phyloP scores from a whole-genome alignment of 2,888 invertebrate species.

The Tipula helvola region DNA sequence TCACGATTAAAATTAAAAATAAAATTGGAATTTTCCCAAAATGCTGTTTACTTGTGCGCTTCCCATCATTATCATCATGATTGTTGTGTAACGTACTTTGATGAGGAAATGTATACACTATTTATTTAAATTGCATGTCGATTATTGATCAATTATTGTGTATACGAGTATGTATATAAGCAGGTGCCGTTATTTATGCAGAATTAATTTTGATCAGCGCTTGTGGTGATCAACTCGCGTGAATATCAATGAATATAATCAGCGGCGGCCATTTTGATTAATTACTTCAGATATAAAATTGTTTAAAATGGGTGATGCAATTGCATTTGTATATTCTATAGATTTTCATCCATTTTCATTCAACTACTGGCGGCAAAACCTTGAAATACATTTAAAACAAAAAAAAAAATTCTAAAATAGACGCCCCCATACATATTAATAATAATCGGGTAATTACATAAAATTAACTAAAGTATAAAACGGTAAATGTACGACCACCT shows the following conservation, averaged over 20 bases:
- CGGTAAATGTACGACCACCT: neutral
- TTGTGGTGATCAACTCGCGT: neutral
- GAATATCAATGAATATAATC: neutral
- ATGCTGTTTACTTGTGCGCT: neutral
- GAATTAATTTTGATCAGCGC: neutral
- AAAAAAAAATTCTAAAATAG: neutral
- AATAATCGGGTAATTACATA: neutral
- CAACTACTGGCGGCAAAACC: neutral
- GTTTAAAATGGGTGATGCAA: neutral
- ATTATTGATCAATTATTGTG: neutral
- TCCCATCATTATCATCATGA: neutral
- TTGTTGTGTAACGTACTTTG: neutral
- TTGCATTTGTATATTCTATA: neutral
- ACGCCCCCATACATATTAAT: neutral
- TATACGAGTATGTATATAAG: neutral
- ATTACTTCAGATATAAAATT: neutral
- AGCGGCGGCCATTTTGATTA: neutral
- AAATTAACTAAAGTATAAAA: neutral
- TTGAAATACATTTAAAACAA: neutral
- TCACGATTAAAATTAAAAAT: neutral
- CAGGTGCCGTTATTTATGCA: neutral
- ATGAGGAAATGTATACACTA: neutral
- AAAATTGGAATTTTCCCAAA: neutral
- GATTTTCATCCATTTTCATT: neutral
- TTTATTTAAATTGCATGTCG: neutral